Conservation (phyloP, 2,797 vertebrate species). For the Botia kubotai region DNA sequence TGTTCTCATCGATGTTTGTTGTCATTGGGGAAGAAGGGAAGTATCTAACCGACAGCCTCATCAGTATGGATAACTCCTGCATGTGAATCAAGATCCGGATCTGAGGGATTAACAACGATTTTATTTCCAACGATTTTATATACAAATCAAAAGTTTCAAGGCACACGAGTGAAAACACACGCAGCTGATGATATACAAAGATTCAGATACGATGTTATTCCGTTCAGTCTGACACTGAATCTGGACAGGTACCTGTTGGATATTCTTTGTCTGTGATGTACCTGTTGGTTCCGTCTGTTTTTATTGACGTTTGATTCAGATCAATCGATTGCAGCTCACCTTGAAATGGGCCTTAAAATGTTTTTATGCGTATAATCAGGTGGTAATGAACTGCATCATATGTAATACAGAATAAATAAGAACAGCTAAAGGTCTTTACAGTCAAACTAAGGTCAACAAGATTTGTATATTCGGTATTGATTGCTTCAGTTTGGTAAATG, state of each 20-base stretch:
- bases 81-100: not conserved
- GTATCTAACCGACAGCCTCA: slow-evolving; percentile 85
- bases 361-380: slow-evolving; percentile 31
- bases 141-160: not conserved
- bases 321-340: slow-evolving; percentile 46
- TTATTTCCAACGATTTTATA: slow-evolving; percentile 4
- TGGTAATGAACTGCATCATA: not conserved
- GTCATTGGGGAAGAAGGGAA: slow-evolving; percentile 53
- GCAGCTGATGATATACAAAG: not conserved
- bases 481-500: slow-evolving; percentile 17
- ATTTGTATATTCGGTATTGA: slow-evolving; percentile 13
- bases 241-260: slow-evolving; percentile 33
- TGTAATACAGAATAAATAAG: not conserved
- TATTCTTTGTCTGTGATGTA: slow-evolving; percentile 35
- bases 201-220: not conserved
- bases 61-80: slow-evolving; percentile 53
- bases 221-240: not conserved
- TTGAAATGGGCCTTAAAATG: slow-evolving; percentile 64
- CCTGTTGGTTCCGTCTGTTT: slow-evolving; percentile 25
- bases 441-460: not conserved
- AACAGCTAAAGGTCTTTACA: not conserved
- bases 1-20: slow-evolving; percentile 73
- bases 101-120: slow-evolving; percentile 1
- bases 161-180: not conserved
- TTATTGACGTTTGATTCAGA: slow-evolving; percentile 23